Evolutionary conservation across 2,113 vertebrate genomes (phyloP), one percentile per base, ranked within the genome.

Genomic region (Corapipo altera): DNA sequence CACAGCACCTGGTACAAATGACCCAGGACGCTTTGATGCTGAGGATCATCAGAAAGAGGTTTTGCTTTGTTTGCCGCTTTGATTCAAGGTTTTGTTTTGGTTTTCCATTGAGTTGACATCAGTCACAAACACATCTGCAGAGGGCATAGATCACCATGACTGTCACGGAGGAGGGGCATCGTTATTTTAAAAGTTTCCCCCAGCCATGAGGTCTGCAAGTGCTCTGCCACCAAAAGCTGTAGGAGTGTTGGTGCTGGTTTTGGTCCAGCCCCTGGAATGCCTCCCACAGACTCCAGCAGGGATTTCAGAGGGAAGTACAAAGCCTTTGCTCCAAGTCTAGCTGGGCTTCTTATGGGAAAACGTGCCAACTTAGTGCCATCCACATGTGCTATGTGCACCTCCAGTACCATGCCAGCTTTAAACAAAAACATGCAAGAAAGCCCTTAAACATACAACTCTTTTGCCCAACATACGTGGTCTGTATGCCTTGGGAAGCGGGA

Each of bases 51-150:
- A 82, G 74, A 70, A 93, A 24, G 66, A 89, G 55, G 44, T 89
- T 95, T 96, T 96, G 84, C 92, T 91, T 93, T 92, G 91, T 97
- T 96, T 94, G 67, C 90, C 0, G 35, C 78, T 91, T 95, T 88
- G 78, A 78, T 95, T 95, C 80, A 89, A 91, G 66, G 48, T 96
- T 97, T 97, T 96, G 66, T 89, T 97, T 97, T 91, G 91, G 46
- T 94, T 95, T 95, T 95, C 88, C 92, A 96, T 97, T 77, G 78
- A 88, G 66, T 79, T 85, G 84, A 55, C 91, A 91, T 95, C 93
- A 90, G 83, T 94, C 91, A 93, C 89, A 85, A 85, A 62, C 46
- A 74, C 91, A 96, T 94, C 81, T 90, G 91, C 72, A 95, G 85
- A 96, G 87, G 85, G 91, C 84, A 89, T 95, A 93, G 92, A 84